Conservation (phyloP, 2,797 vertebrate species). For the Tiaroga cobitis region DNA sequence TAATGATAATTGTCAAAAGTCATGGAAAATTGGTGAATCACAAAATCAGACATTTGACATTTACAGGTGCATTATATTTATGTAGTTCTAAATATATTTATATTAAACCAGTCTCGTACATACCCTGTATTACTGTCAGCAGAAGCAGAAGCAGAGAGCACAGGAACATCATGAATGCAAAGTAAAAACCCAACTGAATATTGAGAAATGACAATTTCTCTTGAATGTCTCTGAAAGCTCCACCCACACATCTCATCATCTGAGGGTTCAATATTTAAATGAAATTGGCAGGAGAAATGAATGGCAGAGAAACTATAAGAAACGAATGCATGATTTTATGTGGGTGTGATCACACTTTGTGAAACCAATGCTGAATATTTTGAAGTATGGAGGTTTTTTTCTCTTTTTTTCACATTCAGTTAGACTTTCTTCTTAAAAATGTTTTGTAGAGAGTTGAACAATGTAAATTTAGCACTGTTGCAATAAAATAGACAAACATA, state of each 20-base stretch:
- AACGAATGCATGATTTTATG: not conserved
- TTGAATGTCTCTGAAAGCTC: not conserved
- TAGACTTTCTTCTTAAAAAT: not conserved
- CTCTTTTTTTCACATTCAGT: not conserved
- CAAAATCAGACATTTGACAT: not conserved
- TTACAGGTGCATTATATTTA: not conserved
- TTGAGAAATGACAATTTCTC: not conserved
- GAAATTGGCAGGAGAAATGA: not conserved
- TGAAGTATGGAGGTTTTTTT: not conserved
- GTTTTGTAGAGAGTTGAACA: not conserved
- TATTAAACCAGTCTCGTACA: not conserved
- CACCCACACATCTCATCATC: not conserved
- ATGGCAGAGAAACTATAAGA: not conserved
- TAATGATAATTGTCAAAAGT: not conserved
- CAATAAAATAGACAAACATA: not conserved
- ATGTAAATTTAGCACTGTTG: not conserved
- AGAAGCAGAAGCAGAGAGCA: constrained; percentile 17
- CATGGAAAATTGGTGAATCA: not conserved
- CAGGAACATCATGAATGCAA: constrained; percentile 6
- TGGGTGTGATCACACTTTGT: not conserved
- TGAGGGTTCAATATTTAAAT: not conserved
- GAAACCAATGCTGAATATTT: not conserved
- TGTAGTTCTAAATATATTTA: not conserved
- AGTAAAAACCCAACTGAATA: not conserved
- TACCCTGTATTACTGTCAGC: not conserved